A percentile compares a stretch with the other conserved stretches of the same genome.
Evolutionary conservation across 2,888 invertebrate species (phyloP).

Genomic region (Cataglyphis livida): DNA sequence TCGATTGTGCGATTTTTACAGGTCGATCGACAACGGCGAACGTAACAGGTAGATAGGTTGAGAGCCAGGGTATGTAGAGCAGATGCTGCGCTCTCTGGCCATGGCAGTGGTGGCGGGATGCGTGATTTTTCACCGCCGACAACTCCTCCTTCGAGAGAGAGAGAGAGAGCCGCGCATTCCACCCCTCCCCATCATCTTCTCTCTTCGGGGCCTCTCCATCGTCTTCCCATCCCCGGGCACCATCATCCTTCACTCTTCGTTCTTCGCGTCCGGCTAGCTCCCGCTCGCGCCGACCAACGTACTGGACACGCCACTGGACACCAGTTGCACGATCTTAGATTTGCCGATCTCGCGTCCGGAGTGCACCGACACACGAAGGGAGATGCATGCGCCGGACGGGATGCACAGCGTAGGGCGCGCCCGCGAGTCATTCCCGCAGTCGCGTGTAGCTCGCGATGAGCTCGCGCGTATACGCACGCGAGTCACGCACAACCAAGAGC

Average conservation of each 20-base stretch:
- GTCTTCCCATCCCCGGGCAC: slow-evolving; percentile 61
- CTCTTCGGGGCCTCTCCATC: slow-evolving; percentile 52
- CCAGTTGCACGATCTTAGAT: slow-evolving; percentile 80
- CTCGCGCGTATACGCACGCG: slow-evolving; percentile 60
- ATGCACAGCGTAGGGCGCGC: slow-evolving; percentile 64
- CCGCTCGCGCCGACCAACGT: slow-evolving; percentile 58
- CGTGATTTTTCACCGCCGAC: slow-evolving; percentile 84
- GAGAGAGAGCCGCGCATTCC: slow-evolving; percentile 81
- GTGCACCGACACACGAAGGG: slow-evolving; percentile 63
- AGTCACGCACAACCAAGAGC: slow-evolving; percentile 59
- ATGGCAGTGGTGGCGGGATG: slow-evolving; percentile 80
- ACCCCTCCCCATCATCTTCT: slow-evolving; percentile 70
- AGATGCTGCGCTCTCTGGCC: slow-evolving; percentile 77
- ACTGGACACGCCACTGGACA: slow-evolving; percentile 79
- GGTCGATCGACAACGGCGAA: slow-evolving; percentile 14
- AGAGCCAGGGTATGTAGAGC: slow-evolving; percentile 83
- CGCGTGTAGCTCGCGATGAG: slow-evolving; percentile 59
- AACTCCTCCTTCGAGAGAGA: slow-evolving; percentile 81
- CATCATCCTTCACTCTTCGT: slow-evolving; percentile 75
- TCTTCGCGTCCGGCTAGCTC: slow-evolving; percentile 65
- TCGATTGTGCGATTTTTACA: slow-evolving; percentile 50
- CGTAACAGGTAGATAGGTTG: slow-evolving; percentile 71
- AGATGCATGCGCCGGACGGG: slow-evolving; percentile 37
- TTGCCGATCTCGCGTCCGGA: slow-evolving; percentile 77
- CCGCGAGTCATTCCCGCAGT: slow-evolving; percentile 54